Evolutionary conservation across 2,113 vertebrate genomes (phyloP), one percentile per base, ranked within the genome.

Genomic region (Rattus rattus): DNA sequence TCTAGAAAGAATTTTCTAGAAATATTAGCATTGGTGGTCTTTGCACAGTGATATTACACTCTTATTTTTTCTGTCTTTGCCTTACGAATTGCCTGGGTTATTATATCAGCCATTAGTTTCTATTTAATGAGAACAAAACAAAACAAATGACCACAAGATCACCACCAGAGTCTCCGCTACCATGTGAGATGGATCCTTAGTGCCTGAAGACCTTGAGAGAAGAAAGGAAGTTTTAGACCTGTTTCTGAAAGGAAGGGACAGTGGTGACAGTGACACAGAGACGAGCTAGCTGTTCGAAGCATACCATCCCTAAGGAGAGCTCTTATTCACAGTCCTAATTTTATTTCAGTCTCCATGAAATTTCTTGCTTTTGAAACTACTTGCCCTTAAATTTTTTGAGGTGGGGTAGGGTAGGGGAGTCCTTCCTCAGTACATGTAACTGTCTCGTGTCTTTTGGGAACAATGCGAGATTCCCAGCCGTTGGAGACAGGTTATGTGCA

Each of bases 391-490:
- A 49, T 56, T n/a, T 4, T 2, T 4, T 20, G 8, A 3, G 43
- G 43, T 43, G 43, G 43, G 43, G 43, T 54, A 4, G 52, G 52
- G 52, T 43, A 11, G 52, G 24, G 11, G 36, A 70, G 33, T 73
- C 81, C 47, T 54, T 93, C 39, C 5, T 83, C n/a, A 16, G 28
- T 26, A 85, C 75, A 28, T 91, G 87, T 89, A 59, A 69, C 43
- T 69, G 61, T 43, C 22, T 0, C 4, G 24, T 73, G 47, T n/a
- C n/a, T 49, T 75, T 54, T 7, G 69, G 69, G 75, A 73, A 14
- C 73, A 2, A 1, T 0, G 0, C 36, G 17, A 33, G 13, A 75
- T 43, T 47, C 1, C 8, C 33, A 61, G 36, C n/a, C 0, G 0
- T 88, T 12, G 24, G 1, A 10, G 49, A 33, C 9, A n/a, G 63